Evolutionary conservation across 2,888 invertebrate species (phyloP).

Genomic region (Calephelis perditalis): DNA sequence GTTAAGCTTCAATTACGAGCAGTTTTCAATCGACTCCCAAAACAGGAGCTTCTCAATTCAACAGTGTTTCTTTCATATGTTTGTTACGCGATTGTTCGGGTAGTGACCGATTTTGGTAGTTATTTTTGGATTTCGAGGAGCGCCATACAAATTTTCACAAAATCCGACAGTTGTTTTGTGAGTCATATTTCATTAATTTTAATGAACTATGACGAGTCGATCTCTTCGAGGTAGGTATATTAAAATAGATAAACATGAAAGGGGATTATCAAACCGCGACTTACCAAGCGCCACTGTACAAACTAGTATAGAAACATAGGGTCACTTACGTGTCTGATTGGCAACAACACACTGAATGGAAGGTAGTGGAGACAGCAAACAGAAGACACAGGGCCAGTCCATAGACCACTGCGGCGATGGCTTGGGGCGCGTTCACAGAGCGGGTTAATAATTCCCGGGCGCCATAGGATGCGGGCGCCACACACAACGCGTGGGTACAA

Average conservation of each 20-base stretch:
- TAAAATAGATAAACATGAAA: neutral
- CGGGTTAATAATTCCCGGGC: conserved; percentile 85
- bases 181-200: neutral
- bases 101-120: too few species aligned
- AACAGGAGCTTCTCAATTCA: too few species aligned
- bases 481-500: conserved; percentile 93
- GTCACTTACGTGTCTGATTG: conserved; percentile 62
- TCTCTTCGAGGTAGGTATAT: too few species aligned
- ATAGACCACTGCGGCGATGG: conserved; percentile 90
- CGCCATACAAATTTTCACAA: too few species aligned
- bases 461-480: conserved; percentile 90
- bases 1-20: too few species aligned
- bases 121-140: too few species aligned
- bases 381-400: conserved; percentile 90
- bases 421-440: conserved; percentile 85
- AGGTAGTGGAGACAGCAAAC: conserved; percentile 92
- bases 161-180: too few species aligned
- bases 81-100: too few species aligned
- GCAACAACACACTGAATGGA: conserved; percentile 92
- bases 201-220: too few species aligned
- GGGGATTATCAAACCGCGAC: neutral
- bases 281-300: neutral
- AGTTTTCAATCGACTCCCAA: too few species aligned
- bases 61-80: too few species aligned
- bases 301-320: neutral